Evolutionary conservation across 2,113 vertebrate species (phyloP), one percentile per base, ranked within the genome.

Genomic region (Mustelus asterias): DNA sequence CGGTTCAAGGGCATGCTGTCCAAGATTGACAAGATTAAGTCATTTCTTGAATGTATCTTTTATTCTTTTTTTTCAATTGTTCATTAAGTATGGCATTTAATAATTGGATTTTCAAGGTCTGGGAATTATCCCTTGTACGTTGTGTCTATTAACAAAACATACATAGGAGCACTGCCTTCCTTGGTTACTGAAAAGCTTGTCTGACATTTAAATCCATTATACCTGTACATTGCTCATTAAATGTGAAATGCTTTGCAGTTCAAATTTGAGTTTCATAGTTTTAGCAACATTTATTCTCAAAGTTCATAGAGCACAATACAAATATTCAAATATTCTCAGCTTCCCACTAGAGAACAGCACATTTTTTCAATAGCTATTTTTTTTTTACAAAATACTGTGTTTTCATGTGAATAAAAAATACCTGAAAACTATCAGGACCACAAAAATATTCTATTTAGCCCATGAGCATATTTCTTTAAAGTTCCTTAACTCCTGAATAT

Each of bases 261-360:
- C 70, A 95, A 13, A 95, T 48, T 48, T 70, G 24, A 44, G 41
- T 69, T 41, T 44, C 29, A 41, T 83, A 18, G 44, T 13, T 48
- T 48, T 48, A 95, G 65, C 9, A 26, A 72, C 22, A 33, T 95
- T 69, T 69, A 95, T 70, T 70, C 65, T 95, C 37, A 70, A 67
- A 93, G 67, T 93, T 33, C 60, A 67, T 20, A 41, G n/a, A 93
- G 67, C 65, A 33, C 33, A 67, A 24, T 67, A 29, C n/a, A 93
- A 95, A 72, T 95, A 37, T 95, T 44, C n/a, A 93, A 95, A 72
- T 95, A 37, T 95, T 44, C 93, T 72, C 41, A 26, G 69, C 69
- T 44, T 95, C 93, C 41, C 67, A 72, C 5, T 54, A 44, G 41
- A 72, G 63, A 26, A 48, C 67, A 54, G 48, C 3, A 54, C 48